These are phyloP conservation scores for Dinomys branickii DNA, from an alignment of 2,113 vertebrate genomes.

Conservation along the genomic window DNA sequence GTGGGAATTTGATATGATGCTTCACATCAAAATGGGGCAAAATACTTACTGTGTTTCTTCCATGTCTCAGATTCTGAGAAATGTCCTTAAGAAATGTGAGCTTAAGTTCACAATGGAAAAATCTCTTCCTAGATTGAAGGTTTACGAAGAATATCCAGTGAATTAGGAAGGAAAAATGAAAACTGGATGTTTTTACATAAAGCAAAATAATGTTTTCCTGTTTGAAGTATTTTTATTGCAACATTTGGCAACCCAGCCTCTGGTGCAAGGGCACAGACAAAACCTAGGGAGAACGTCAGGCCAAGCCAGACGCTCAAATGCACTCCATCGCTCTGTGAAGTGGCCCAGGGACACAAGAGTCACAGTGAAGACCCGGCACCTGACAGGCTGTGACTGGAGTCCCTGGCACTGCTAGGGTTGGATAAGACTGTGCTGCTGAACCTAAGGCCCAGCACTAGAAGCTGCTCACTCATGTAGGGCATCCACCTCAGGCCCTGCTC, in stretches of 20 bases:
- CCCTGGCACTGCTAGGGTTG: not conserved
- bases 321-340: not conserved
- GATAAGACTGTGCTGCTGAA: too few species aligned
- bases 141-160: not conserved
- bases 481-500: not conserved
- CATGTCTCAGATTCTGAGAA: not conserved
- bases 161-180: not conserved
- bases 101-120: not conserved
- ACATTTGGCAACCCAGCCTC: not conserved
- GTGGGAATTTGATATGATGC: not conserved
- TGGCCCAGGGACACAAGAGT: not conserved
- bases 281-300: not conserved
- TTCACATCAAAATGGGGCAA: not conserved
- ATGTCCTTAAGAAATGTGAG: not conserved
- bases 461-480: too few species aligned
- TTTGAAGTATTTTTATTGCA: not conserved
- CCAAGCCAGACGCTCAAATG: not conserved
- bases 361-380: not conserved
- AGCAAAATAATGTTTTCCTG: not conserved
- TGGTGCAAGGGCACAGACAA: not conserved
- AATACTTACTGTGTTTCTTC: not conserved
- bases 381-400: fast-evolving
- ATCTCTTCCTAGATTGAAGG: not conserved
- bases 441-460: not conserved
- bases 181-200: not conserved